Evolutionary conservation across 37 sponge, comb jelly and placozoan genomes (phyloP).

Genomic region (Spongia lamella): DNA sequence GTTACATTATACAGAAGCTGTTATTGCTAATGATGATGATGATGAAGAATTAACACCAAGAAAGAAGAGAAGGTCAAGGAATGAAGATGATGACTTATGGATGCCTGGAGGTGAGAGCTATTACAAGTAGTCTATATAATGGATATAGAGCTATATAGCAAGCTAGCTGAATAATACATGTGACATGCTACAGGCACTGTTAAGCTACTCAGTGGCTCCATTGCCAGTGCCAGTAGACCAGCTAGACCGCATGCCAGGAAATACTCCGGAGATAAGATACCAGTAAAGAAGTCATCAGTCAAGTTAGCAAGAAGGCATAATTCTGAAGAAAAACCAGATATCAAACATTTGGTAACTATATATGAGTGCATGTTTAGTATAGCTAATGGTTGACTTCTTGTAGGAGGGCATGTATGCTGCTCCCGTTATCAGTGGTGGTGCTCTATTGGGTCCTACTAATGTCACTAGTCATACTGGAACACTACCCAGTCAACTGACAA

Average conservation of each 20-base stretch:
- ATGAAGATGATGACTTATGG: conserved; percentile 46
- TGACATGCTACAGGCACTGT: conserved; percentile 19
- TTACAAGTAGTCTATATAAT: neutral
- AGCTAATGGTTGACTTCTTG: neutral
- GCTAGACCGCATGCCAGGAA: conserved; percentile 23
- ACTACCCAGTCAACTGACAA: neutral
- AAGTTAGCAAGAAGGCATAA: conserved; percentile 13
- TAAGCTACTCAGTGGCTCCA: conserved; percentile 26
- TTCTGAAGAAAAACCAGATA: neutral
- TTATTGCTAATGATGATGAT: neutral
- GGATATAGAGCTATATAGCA: neutral
- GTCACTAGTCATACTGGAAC: neutral
- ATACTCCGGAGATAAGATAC: conserved; percentile 35
- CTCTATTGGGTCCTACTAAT: neutral
- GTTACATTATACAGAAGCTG: too few species aligned
- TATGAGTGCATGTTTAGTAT: conserved; percentile 13
- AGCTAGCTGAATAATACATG: neutral
- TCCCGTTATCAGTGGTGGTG: conserved; percentile 34
- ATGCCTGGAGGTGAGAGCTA: conserved; percentile 29
- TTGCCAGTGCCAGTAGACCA: conserved; percentile 17
- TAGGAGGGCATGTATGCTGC: conserved; percentile 3
- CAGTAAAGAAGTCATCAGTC: conserved; percentile 35
- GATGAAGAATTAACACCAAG: neutral
- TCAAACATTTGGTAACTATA: neutral
- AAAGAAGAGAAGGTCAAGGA: neutral